A percentile compares a stretch with the other conserved stretches of the same genome.
These are phyloP conservation scores for Puffinus mauretanicus DNA, from an alignment of 2,113 vertebrate species.

Conservation along the genomic window DNA sequence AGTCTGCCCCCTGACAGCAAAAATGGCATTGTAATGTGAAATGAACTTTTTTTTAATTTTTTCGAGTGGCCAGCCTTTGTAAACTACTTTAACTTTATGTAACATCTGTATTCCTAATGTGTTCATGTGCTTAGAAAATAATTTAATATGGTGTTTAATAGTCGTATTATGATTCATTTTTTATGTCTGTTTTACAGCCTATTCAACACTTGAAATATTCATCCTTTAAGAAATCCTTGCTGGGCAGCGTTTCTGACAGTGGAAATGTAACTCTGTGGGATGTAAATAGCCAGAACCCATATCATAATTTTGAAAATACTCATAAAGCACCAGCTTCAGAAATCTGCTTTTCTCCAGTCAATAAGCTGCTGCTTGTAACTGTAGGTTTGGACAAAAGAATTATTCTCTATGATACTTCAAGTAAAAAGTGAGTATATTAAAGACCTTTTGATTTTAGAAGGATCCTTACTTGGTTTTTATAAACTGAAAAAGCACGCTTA, in stretches of 20 bases:
- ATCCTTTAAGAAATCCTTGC: constrained; percentile 85
- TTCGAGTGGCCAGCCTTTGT: not conserved
- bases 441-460: not conserved
- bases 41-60: not conserved
- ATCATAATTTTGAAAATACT: constrained; percentile 84
- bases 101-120: not conserved
- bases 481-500: not conserved
- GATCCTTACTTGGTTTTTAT: not conserved
- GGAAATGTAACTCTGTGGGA: constrained; percentile 94
- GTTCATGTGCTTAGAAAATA: not conserved
- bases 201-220: constrained; percentile 90
- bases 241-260: constrained; percentile 91
- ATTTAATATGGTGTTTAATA: not conserved
- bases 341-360: constrained; percentile 93
- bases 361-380: constrained; percentile 90
- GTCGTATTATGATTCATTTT: not conserved
- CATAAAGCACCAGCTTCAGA: constrained; percentile 94
- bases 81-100: not conserved
- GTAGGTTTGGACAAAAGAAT: constrained; percentile 97
- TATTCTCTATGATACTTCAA: constrained; percentile 92
- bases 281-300: constrained; percentile 86
- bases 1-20: not conserved
- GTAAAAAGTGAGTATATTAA: constrained; percentile 88
- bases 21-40: not conserved
- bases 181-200: constrained; percentile 77